Evolutionary conservation across 2,888 invertebrate species (phyloP).

Genomic region (Congeria kusceri): DNA sequence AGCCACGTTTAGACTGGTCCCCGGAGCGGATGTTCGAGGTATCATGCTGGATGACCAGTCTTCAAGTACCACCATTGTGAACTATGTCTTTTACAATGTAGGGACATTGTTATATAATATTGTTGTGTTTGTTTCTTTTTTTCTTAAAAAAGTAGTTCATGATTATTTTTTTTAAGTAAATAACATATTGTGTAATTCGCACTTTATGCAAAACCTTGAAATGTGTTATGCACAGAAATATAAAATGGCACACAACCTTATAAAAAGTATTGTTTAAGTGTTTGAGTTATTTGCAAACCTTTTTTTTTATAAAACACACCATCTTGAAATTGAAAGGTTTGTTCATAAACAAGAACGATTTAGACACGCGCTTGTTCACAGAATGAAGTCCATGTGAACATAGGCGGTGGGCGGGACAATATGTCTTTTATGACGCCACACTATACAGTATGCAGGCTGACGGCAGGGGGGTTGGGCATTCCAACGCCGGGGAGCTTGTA

Average conservation of each 20-base stretch:
- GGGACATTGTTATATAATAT: constrained; percentile 15
- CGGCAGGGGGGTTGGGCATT: constrained; percentile 50
- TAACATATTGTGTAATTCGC: not conserved
- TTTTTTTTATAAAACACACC: too few relatives aligned
- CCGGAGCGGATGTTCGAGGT: constrained; percentile 42
- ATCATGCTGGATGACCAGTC: constrained; percentile 74
- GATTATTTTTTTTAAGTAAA: not conserved
- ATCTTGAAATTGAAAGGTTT: too few relatives aligned
- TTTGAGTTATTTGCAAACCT: too few relatives aligned
- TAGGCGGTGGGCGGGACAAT: constrained; percentile 76
- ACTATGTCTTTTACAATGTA: constrained; percentile 76
- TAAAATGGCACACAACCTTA: too few relatives aligned
- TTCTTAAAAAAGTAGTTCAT: too few relatives aligned
- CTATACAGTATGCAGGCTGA: constrained; percentile 66
- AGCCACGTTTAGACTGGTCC: constrained; percentile 61
- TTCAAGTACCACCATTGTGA: constrained; percentile 66
- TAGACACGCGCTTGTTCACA: constrained; percentile 15
- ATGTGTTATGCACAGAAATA: too few relatives aligned
- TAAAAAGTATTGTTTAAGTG: too few relatives aligned
- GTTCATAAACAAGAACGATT: too few relatives aligned
- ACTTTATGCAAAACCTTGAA: too few relatives aligned
- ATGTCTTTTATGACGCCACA: constrained; percentile 71
- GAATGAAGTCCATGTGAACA: constrained; percentile 72
- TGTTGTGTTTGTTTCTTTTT: too few relatives aligned
- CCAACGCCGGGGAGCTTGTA: constrained; percentile 18